These are phyloP conservation scores for Rotaria magnacalcarata DNA, from an alignment of 2,888 invertebrate genomes.

Conservation along the genomic window DNA sequence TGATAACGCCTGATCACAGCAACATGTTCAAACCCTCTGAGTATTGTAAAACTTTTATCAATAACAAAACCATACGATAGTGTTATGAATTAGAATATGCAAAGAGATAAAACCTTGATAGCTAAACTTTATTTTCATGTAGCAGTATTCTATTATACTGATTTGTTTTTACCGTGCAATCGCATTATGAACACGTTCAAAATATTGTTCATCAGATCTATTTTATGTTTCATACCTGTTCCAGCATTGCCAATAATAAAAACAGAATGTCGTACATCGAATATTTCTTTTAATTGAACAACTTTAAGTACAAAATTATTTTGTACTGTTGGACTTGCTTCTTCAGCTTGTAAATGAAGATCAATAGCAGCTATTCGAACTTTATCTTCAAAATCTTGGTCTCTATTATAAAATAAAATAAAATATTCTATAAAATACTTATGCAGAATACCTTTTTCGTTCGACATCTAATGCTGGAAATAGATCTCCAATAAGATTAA, in stretches of 20 bases:
- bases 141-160: too few species aligned
- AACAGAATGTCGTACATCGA: conserved; percentile 77
- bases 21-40: too few species aligned
- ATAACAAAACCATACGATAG: too few species aligned
- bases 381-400: conserved; percentile 23
- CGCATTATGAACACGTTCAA: too few species aligned
- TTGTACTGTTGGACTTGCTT: conserved; percentile 22
- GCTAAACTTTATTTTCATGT: too few species aligned
- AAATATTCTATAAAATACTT: background rate
- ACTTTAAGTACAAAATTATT: conserved; percentile 53
- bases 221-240: background rate
- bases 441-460: background rate
- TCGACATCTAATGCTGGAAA: conserved; percentile 72
- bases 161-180: too few species aligned
- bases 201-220: too few species aligned
- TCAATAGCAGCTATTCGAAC: conserved; percentile 17
- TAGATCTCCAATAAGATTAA: conserved; percentile 78
- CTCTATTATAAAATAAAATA: background rate
- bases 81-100: too few species aligned
- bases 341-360: conserved; percentile 34
- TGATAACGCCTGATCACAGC: too few species aligned
- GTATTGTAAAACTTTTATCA: too few species aligned
- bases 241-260: conserved; percentile 67
- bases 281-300: conserved; percentile 79
- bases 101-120: too few species aligned